Evolutionary conservation across 2,888 invertebrate genomes (phyloP).

Genomic region (Drosophila dives): DNA sequence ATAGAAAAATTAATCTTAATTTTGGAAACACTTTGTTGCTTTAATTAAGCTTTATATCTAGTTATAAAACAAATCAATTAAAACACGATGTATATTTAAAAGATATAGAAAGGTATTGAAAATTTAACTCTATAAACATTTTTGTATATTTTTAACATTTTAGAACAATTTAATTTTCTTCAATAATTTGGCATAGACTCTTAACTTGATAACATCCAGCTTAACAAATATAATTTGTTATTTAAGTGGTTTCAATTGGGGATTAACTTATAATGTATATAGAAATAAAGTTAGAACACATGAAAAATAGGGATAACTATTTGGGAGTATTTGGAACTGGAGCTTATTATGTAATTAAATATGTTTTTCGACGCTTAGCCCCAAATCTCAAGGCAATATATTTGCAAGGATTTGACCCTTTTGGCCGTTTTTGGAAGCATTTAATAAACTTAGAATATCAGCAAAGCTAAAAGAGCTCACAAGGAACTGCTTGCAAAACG

Average conservation of each 20-base stretch:
- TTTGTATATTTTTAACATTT: too few species aligned
- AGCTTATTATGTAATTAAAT: conserved; percentile 45
- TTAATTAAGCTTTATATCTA: too few species aligned
- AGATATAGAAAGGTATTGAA: too few species aligned
- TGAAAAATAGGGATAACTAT: not conserved
- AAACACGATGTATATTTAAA: too few species aligned
- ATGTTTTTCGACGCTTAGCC: conserved; percentile 26
- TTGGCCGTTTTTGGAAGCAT: conserved; percentile 17
- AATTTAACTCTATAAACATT: too few species aligned
- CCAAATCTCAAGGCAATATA: conserved; percentile 44
- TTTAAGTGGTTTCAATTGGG: not conserved
- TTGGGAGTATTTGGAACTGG: not conserved
- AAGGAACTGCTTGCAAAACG: not conserved
- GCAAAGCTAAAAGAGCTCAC: conserved; percentile 7
- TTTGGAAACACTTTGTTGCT: too few species aligned
- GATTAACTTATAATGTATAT: not conserved
- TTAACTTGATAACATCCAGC: not conserved
- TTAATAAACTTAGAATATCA: conserved; percentile 42
- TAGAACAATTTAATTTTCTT: not conserved
- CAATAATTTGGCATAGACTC: not conserved
- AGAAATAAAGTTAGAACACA: not conserved
- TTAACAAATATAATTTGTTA: not conserved
- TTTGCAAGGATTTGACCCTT: conserved; percentile 43
- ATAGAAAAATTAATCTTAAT: not conserved
- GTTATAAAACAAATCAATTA: too few species aligned